Evolutionary conservation across 2,113 vertebrate species (phyloP).

Genomic region (Silurus asotus): DNA sequence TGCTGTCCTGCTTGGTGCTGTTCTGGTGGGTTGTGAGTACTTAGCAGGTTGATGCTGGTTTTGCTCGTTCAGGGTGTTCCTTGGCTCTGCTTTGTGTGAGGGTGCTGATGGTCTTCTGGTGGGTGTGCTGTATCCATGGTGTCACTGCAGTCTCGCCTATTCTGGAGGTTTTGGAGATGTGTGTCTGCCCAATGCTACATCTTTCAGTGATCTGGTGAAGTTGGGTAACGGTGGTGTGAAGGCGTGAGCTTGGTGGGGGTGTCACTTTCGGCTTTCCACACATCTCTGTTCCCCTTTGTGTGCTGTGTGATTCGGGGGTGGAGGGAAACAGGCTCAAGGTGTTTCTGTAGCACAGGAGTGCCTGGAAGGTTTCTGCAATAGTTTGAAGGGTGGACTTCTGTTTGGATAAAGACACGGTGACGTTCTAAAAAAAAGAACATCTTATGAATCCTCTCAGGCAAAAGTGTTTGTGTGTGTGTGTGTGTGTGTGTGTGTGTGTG

Average conservation of each 20-base stretch:
- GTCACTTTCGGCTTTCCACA: background rate
- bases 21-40: background rate
- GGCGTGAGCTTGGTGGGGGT: background rate
- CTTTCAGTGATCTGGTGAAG: too few species aligned
- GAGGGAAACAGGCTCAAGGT: background rate
- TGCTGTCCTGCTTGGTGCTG: background rate
- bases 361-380: too few species aligned
- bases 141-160: too few species aligned
- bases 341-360: background rate
- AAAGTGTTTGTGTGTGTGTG: constrained; percentile 27
- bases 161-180: too few species aligned
- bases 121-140: too few species aligned
- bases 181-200: too few species aligned
- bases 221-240: background rate
- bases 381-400: too few species aligned
- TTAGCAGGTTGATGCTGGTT: background rate
- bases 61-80: too few species aligned
- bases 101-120: too few species aligned
- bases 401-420: background rate
- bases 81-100: too few species aligned
- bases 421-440: constrained; percentile 17
- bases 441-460: background rate
- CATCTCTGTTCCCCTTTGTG: background rate
- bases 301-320: background rate
- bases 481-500: constrained; percentile 37